phyloP scores from a whole-genome alignment of 2,113 vertebrate species.

The Lathamus discolor region DNA sequence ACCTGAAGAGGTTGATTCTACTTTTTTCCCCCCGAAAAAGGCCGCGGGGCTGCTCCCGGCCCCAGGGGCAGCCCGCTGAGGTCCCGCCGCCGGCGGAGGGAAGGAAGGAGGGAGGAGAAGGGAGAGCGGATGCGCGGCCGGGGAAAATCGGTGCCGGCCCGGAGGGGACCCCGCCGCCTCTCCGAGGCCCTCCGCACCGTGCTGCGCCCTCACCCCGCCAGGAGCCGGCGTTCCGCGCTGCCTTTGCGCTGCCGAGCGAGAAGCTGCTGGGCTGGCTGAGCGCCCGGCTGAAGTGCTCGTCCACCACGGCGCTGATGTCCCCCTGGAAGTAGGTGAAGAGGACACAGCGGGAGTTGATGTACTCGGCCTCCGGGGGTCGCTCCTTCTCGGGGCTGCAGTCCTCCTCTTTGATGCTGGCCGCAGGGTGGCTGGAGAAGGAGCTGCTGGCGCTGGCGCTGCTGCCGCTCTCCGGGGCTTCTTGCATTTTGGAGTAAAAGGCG shows the following conservation, averaged over 20 bases:
- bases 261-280: constrained; percentile 88
- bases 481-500: constrained; percentile 97
- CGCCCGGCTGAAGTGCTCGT: constrained; percentile 96
- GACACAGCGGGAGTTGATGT: constrained; percentile 93
- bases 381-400: constrained; percentile 90
- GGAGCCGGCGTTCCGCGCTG: constrained; percentile 71
- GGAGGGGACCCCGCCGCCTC: rapidly evolving
- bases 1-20: not conserved
- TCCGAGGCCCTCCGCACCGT: rapidly evolving
- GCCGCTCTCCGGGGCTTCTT: constrained; percentile 85
- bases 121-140: not conserved
- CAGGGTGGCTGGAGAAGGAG: constrained; percentile 78
- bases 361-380: constrained; percentile 91
- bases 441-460: constrained; percentile 69
- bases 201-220: constrained; percentile 77
- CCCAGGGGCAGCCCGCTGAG: not conserved
- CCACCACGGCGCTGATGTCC: constrained; percentile 96
- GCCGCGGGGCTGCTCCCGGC: not conserved
- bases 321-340: constrained; percentile 98
- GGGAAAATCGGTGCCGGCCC: not conserved
- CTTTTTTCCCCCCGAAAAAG: not conserved
- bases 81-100: not conserved
- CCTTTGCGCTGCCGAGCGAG: constrained; percentile 77
- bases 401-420: constrained; percentile 89
- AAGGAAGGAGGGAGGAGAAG: not conserved